Conservation (phyloP, 2,113 vertebrate species). For the Zapus hudsonius region DNA sequence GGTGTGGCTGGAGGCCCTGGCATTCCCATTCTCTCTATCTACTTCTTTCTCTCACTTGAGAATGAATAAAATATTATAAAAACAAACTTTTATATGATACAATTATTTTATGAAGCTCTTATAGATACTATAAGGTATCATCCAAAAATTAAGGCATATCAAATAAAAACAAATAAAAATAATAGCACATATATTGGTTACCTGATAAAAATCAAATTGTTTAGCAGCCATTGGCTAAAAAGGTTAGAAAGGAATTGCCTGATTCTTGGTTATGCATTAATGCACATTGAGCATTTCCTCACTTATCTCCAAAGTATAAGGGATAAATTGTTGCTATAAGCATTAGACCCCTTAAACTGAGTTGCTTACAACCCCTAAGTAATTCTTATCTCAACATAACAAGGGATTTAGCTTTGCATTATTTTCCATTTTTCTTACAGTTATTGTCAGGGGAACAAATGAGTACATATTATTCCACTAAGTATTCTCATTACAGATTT, state of each 20-base stretch:
- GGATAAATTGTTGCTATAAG: neutral
- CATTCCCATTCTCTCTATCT: too few relatives aligned
- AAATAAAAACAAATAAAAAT: too few relatives aligned
- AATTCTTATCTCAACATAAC: neutral
- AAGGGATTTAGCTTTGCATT: constrained; percentile 16
- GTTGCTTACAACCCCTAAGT: neutral
- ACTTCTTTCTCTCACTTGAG: too few relatives aligned
- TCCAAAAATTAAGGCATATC: neutral
- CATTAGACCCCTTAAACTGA: neutral
- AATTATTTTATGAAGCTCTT: constrained; percentile 8
- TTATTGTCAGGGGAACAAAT: constrained; percentile 7
- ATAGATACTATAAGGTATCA: neutral
- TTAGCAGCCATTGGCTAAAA: constrained; percentile 9
- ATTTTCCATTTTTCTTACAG: constrained; percentile 40
- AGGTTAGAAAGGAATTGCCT: neutral
- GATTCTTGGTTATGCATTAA: neutral
- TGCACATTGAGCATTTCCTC: neutral
- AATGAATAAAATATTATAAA: too few relatives aligned
- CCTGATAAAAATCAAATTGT: constrained; percentile 32
- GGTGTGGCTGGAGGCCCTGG: too few relatives aligned
- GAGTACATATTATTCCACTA: constrained; percentile 3
- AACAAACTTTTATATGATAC: neutral
- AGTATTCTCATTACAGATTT: neutral
- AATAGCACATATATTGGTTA: constrained; percentile 27
- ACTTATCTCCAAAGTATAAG: constrained; percentile 33